These are phyloP conservation scores for Zootoca vivipara DNA, from an alignment of 2,113 vertebrate species.

Conservation along the genomic window DNA sequence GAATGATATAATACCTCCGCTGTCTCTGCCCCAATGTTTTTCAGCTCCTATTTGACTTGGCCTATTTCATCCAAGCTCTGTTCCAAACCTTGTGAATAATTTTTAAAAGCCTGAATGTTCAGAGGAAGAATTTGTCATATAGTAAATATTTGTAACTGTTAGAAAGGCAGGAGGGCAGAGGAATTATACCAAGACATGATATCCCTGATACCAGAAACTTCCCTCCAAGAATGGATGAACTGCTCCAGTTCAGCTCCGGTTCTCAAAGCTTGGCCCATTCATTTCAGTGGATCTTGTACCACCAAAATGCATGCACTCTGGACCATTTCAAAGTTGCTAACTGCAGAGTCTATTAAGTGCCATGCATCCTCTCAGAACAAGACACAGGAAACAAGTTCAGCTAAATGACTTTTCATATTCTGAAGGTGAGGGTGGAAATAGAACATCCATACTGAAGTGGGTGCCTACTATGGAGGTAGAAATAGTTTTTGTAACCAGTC, in stretches of 20 bases:
- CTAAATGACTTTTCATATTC: neutral
- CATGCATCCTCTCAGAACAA: no score
- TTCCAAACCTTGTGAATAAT: conserved; percentile 27
- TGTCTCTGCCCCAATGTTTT: neutral
- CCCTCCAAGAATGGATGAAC: neutral
- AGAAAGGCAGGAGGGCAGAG: neutral
- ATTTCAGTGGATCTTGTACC: no score
- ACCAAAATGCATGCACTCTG: neutral
- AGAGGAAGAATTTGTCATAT: neutral
- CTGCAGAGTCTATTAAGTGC: no score
- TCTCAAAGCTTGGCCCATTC: neutral
- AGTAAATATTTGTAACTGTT: conserved; percentile 36
- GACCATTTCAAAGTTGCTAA: neutral
- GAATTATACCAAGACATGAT: conserved; percentile 10
- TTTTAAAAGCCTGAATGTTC: conserved; percentile 1
- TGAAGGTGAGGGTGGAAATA: neutral
- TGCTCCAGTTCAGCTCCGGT: neutral
- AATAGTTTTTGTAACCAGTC: neutral
- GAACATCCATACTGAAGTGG: neutral
- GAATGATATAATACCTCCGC: neutral
- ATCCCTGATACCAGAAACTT: neutral
- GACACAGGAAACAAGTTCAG: neutral
- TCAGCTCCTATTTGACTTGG: conserved; percentile 41
- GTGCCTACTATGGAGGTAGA: neutral
- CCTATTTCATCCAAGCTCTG: conserved; percentile 34